Percentiles rank a stretch among this genome's conserved stretches.
Evolutionary conservation across 1,140 invertebrate genomes (phyloP).

Genomic region (Drosophila nigrodunni): DNA sequence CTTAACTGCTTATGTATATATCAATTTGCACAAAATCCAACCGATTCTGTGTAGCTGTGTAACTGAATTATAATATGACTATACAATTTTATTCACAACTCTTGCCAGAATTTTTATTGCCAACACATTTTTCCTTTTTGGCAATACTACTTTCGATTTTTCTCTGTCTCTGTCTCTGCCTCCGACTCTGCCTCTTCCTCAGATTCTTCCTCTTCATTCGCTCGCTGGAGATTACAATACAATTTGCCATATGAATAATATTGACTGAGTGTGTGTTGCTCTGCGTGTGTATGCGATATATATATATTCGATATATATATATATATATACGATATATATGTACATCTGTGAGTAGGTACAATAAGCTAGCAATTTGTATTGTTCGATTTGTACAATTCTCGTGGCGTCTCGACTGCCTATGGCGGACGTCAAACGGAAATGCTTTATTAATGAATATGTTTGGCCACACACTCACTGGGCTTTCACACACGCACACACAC

Average conservation of each 20-base stretch:
- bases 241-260: constrained; percentile 46
- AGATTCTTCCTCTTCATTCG: not conserved
- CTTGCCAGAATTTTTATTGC: not conserved
- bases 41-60: not conserved
- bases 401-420: constrained; percentile 21
- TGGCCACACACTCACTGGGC: constrained; percentile 6
- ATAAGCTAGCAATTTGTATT: constrained; percentile 42
- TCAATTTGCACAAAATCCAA: constrained; percentile 7
- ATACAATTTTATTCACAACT: constrained; percentile 10
- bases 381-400: constrained; percentile 43
- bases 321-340: not conserved
- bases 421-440: constrained; percentile 43
- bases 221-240: constrained; percentile 37
- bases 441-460: constrained; percentile 48
- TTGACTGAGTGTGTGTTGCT: constrained; percentile 10
- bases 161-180: no score
- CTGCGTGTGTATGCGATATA: not conserved
- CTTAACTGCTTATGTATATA: constrained; percentile 17
- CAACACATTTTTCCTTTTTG: not conserved
- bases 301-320: constrained; percentile 7
- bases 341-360: constrained; percentile 1
- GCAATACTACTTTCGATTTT: not conserved
- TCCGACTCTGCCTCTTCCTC: no score
- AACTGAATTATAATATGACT: constrained; percentile 29
- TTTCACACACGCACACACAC: not conserved